These are phyloP conservation scores for Choristoneura rosaceana DNA, from an alignment of 2,888 invertebrate species.

Conservation along the genomic window DNA sequence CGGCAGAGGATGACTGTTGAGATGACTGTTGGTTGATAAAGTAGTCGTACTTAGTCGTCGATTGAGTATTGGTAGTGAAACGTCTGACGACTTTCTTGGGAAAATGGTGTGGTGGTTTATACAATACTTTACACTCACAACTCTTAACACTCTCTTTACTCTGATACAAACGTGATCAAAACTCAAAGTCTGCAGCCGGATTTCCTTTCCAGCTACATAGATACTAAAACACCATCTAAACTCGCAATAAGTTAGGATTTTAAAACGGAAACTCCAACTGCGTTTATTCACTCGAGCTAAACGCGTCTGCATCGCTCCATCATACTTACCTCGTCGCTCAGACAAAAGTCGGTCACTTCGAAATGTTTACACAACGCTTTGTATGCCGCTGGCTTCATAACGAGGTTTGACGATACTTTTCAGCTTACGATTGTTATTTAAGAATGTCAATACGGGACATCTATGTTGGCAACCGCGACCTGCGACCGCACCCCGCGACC, in stretches of 20 bases:
- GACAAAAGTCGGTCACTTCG: conserved; percentile 13
- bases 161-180: neutral
- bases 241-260: neutral
- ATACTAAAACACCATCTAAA: neutral
- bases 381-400: neutral
- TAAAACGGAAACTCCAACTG: conserved; percentile 24
- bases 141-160: no score
- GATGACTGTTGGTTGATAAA: no score
- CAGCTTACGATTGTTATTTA: neutral
- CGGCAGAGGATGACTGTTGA: no score
- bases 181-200: neutral
- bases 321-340: conserved; percentile 51
- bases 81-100: no score
- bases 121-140: no score
- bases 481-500: no score
- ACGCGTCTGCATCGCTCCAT: conserved; percentile 72
- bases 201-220: neutral
- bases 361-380: neutral
- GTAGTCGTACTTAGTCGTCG: no score
- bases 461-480: no score
- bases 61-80: no score
- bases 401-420: neutral
- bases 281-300: conserved; percentile 55
- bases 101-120: no score
- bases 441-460: no score